Percentiles rank a stretch among this genome's conserved stretches.
phyloP scores from a whole-genome alignment of 2,113 vertebrate species.

The Larimichthys polyactis region DNA sequence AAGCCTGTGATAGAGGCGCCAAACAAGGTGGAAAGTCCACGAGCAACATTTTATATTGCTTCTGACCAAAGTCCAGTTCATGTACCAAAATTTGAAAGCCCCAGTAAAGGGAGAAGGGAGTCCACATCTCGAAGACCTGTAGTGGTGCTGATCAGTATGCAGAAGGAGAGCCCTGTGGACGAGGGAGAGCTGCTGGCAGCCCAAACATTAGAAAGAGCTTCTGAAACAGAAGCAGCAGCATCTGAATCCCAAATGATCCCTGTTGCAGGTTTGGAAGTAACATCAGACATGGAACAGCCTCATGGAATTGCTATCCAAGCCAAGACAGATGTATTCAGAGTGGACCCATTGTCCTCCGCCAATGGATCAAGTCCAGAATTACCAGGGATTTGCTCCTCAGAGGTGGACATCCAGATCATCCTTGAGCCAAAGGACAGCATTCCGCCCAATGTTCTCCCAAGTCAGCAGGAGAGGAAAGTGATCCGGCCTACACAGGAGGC shows the following conservation, averaged over 20 bases:
- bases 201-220: slow-evolving; percentile 54
- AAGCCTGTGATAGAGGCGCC: slow-evolving; percentile 42
- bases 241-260: not conserved
- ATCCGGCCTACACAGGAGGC: slow-evolving; percentile 28
- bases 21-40: slow-evolving; percentile 67
- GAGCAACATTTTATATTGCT: slow-evolving; percentile 92
- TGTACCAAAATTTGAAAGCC: slow-evolving; percentile 58
- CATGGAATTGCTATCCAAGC: not conserved
- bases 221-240: slow-evolving; percentile 50
- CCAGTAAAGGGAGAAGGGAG: slow-evolving; percentile 69
- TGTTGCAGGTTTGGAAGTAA: slow-evolving; percentile 41
- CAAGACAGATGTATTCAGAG: not conserved
- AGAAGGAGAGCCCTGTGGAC: slow-evolving; percentile 79
- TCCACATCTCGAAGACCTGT: slow-evolving; percentile 76
- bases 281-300: slow-evolving; percentile 11
- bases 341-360: slow-evolving; percentile 1
- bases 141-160: slow-evolving; percentile 86
- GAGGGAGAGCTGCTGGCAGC: slow-evolving; percentile 69
- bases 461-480: slow-evolving; percentile 44
- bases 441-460: not conserved
- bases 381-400: slow-evolving; percentile 34
- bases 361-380: not conserved
- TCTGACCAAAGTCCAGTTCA: slow-evolving; percentile 81
- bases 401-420: slow-evolving; percentile 65
- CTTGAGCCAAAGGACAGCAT: slow-evolving; percentile 46